Percentiles rank a stretch among this genome's conserved stretches.
These are phyloP conservation scores for Calliopum simillimum DNA, from an alignment of 2,888 invertebrate species.

Conservation along the genomic window DNA sequence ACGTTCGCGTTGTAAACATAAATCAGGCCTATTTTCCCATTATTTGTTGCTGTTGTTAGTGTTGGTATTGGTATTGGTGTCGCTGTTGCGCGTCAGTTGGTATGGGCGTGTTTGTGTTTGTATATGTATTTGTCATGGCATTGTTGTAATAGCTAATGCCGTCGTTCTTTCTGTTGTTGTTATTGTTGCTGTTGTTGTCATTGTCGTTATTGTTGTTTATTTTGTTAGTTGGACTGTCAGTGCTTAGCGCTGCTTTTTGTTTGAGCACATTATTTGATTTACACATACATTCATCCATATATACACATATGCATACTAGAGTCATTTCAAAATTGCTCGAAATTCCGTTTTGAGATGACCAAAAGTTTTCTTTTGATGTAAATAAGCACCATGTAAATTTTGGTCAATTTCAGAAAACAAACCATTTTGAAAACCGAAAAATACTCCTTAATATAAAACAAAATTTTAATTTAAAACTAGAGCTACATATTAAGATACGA, in stretches of 20 bases:
- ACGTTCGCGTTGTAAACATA: constrained; percentile 59
- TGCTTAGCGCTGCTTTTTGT: constrained; percentile 24
- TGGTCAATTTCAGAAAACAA: too few species aligned
- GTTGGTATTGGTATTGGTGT: constrained; percentile 7
- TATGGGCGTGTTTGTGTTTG: neutral
- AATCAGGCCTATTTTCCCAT: constrained; percentile 56
- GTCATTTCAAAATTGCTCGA: too few species aligned
- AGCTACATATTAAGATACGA: too few species aligned
- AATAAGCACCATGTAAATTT: too few species aligned
- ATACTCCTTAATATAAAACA: too few species aligned
- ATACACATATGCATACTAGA: constrained; percentile 1
- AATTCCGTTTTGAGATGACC: too few species aligned
- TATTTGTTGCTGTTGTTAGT: constrained; percentile 48
- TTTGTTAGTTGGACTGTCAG: constrained; percentile 23
- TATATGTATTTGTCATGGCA: neutral
- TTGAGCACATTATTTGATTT: constrained; percentile 23
- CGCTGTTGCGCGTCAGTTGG: constrained; percentile 10
- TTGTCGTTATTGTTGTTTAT: constrained; percentile 12
- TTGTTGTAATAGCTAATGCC: neutral
- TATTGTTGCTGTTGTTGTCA: constrained; percentile 15
- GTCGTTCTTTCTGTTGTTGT: neutral
- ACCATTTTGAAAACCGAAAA: too few species aligned
- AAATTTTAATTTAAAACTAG: too few species aligned
- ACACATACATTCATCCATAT: constrained; percentile 5
- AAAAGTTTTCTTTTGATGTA: too few species aligned